Conservation (phyloP, 2,888 invertebrate genomes). For the Didymodactylos carnosus region DNA sequence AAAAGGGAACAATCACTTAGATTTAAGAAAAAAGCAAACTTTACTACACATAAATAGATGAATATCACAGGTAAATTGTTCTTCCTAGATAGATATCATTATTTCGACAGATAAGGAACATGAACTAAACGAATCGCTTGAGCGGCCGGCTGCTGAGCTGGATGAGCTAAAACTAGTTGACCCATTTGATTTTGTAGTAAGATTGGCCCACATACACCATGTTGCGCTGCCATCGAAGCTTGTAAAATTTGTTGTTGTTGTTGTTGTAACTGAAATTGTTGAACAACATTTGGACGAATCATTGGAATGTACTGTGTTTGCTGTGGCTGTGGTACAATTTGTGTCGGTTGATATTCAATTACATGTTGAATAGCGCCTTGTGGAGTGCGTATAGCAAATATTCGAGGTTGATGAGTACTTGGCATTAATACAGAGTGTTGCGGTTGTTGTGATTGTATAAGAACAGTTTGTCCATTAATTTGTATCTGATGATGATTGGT, state of each 20-base stretch:
- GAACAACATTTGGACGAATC: too few relatives aligned
- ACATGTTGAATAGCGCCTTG: not conserved
- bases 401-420: not conserved
- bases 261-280: not conserved
- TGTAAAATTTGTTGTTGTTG: not conserved
- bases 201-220: not conserved
- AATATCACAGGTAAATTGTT: too few relatives aligned
- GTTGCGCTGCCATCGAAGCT: too few relatives aligned
- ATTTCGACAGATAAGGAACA: not conserved
- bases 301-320: too few relatives aligned
- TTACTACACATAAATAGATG: too few relatives aligned
- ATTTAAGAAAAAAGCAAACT: too few relatives aligned
- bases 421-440: not conserved
- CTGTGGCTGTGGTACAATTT: too few relatives aligned
- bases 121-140: not conserved
- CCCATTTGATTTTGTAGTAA: not conserved
- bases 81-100: too few relatives aligned
- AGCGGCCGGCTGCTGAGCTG: too few relatives aligned
- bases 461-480: not conserved
- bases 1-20: too few relatives aligned
- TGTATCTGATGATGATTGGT: too few relatives aligned
- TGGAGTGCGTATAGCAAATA: not conserved
- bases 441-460: not conserved
- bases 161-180: not conserved
- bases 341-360: not conserved